A percentile compares a stretch with the other conserved stretches of the same genome.
Conservation (phyloP, 2,888 invertebrate genomes). For the Hirudinaria manillensis region DNA sequence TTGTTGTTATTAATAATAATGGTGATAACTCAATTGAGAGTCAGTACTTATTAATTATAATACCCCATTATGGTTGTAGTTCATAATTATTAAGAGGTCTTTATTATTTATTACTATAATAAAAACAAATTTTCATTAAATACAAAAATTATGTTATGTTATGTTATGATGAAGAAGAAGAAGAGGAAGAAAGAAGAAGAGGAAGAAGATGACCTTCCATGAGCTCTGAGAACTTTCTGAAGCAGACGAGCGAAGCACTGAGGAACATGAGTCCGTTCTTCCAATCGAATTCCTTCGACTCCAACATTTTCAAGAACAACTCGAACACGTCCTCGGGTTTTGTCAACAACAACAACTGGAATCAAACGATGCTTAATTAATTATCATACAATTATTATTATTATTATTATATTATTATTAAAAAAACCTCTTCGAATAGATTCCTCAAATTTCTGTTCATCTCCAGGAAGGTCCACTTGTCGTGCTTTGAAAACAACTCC, state of each 20-base stretch:
- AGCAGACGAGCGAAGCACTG: background rate
- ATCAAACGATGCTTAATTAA: background rate
- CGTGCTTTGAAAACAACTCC: background rate
- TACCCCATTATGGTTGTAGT: no score
- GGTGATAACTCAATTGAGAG: no score
- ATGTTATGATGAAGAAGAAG: no score
- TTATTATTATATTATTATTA: background rate
- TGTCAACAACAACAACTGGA: background rate
- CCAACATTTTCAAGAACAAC: conserved; percentile 3
- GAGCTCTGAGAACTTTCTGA: background rate
- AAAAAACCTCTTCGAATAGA: conserved; percentile 1
- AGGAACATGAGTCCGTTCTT: background rate
- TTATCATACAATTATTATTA: background rate
- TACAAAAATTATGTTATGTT: no score
- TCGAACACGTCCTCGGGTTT: background rate
- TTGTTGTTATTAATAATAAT: no score
- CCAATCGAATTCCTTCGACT: conserved; percentile 23
- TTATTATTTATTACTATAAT: no score
- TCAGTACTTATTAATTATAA: no score
- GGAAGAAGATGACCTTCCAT: background rate
- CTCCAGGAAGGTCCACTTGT: background rate
- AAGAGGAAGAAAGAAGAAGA: no score
- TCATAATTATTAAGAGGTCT: no score
- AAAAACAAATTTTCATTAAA: no score
- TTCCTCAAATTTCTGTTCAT: conserved; percentile 1